A percentile compares a stretch with the other conserved stretches of the same genome.
These are phyloP conservation scores for Brassicogethes aeneus DNA, from an alignment of 2,888 invertebrate genomes.

Conservation along the genomic window DNA sequence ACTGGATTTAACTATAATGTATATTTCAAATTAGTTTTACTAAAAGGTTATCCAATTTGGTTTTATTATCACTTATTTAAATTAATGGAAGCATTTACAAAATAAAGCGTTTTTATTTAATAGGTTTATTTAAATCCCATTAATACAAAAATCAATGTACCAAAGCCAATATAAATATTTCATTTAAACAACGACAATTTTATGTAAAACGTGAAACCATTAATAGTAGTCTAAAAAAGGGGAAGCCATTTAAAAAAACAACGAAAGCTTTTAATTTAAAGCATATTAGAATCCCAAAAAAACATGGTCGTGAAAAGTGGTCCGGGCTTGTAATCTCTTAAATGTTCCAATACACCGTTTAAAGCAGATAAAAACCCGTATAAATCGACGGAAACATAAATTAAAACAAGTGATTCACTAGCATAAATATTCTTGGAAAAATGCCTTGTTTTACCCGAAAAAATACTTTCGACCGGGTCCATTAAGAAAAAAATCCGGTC, in stretches of 20 bases:
- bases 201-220: neutral
- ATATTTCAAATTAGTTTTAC: too few relatives aligned
- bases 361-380: neutral
- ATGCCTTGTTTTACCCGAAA: constrained; percentile 27
- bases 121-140: too few relatives aligned
- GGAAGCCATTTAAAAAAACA: neutral
- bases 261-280: constrained; percentile 3
- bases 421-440: constrained; percentile 25
- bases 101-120: too few relatives aligned
- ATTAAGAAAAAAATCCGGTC: constrained; percentile 33
- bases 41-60: too few relatives aligned
- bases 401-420: constrained; percentile 5
- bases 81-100: too few relatives aligned
- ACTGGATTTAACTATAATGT: too few relatives aligned
- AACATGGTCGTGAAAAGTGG: neutral
- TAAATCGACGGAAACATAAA: constrained; percentile 2
- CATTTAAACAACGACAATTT: neutral
- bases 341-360: neutral
- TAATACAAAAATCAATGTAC: too few relatives aligned
- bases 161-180: too few relatives aligned
- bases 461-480: constrained; percentile 29
- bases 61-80: too few relatives aligned
- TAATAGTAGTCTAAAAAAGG: neutral
- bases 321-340: neutral
- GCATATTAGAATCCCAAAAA: neutral